A percentile compares a stretch with the other conserved stretches of the same genome.
These are phyloP conservation scores for Vollenhovia emeryi DNA, from an alignment of 1,140 invertebrate species.

Conservation along the genomic window DNA sequence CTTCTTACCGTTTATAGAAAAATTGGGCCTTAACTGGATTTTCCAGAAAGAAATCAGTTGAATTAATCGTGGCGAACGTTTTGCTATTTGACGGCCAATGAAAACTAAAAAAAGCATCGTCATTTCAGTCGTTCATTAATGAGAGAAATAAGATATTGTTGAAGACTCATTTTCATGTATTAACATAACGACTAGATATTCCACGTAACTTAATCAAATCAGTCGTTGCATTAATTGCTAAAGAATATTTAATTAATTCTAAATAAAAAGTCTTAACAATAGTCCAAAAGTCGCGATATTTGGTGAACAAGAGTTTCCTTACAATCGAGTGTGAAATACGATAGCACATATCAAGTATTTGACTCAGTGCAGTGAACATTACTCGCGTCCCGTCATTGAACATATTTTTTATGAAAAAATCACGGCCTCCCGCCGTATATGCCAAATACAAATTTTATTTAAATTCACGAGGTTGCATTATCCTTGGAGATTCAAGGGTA, in stretches of 20 bases:
- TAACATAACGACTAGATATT: neutral
- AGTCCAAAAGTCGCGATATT: neutral
- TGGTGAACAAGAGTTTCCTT: neutral
- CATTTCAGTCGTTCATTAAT: neutral
- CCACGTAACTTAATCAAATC: neutral
- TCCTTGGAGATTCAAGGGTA: conserved; percentile 22
- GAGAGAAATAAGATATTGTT: neutral
- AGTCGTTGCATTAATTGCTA: neutral
- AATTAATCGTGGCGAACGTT: neutral
- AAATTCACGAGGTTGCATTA: neutral
- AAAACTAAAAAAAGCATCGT: neutral
- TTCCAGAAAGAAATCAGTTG: neutral
- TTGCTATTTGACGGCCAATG: neutral
- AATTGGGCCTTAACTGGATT: neutral
- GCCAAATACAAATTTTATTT: conserved; percentile 31
- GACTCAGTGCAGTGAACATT: neutral
- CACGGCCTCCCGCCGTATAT: neutral
- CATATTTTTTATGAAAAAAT: neutral
- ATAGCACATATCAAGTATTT: neutral
- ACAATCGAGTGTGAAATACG: neutral
- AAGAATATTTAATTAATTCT: neutral
- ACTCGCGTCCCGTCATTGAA: neutral
- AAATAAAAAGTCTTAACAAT: neutral
- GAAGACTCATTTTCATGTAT: neutral
- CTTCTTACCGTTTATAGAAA: neutral